These are phyloP conservation scores for Benthosema pterotum DNA, from an alignment of 2,797 vertebrate genomes.

Conservation along the genomic window DNA sequence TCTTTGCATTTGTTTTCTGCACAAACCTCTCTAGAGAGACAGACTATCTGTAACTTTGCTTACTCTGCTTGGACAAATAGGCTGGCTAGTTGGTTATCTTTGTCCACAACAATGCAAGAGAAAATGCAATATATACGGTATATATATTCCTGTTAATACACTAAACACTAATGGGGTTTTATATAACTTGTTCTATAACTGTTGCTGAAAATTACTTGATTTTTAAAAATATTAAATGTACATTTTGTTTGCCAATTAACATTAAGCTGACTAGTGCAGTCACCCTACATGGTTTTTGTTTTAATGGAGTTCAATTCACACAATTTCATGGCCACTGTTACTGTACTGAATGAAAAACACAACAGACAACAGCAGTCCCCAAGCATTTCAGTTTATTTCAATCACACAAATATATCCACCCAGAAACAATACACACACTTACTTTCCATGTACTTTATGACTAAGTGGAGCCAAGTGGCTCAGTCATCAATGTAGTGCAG, in stretches of 20 bases:
- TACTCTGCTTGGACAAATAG: no score
- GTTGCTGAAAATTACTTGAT: neutral
- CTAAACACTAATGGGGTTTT: no score
- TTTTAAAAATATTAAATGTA: no score
- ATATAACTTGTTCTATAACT: neutral
- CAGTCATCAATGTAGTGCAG: neutral
- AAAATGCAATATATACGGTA: no score
- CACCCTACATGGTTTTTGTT: no score
- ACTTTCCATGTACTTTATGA: constrained; percentile 10
- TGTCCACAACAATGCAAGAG: neutral
- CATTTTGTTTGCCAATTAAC: no score
- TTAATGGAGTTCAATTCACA: neutral
- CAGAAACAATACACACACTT: constrained; percentile 24
- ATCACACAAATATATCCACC: constrained; percentile 4
- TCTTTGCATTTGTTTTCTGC: no score
- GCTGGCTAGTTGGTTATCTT: neutral
- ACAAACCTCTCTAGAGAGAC: neutral
- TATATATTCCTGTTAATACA: no score
- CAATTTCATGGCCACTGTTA: neutral
- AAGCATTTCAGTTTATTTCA: constrained; percentile 4
- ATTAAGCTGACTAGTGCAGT: no score
- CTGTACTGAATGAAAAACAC: neutral
- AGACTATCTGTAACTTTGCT: no score
- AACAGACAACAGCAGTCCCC: constrained; percentile 10
- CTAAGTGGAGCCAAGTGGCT: neutral